phyloP scores from a whole-genome alignment of 2,888 invertebrate genomes.

The Drosophila borealis region DNA sequence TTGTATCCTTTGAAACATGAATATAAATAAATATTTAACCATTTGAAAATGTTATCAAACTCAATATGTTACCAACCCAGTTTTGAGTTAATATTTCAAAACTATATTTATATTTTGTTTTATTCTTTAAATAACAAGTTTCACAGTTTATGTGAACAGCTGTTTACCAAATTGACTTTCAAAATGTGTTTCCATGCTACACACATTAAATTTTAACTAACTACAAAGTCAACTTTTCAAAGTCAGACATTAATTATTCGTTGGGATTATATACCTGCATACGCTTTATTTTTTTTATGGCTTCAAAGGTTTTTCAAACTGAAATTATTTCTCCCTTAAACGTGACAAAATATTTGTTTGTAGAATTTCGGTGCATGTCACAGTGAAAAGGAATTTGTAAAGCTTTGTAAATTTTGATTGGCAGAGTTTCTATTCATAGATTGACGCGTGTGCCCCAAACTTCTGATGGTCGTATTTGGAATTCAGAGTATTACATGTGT shows the following conservation, averaged over 20 bases:
- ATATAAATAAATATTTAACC: too few species aligned
- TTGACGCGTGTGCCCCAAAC: neutral
- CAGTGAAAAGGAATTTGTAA: neutral
- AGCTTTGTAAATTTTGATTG: conserved; percentile 3
- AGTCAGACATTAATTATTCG: neutral
- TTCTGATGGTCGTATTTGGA: conserved; percentile 34
- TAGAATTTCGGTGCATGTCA: neutral
- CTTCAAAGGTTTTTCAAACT: neutral
- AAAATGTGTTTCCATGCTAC: neutral
- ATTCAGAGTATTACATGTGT: conserved; percentile 34
- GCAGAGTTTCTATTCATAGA: neutral
- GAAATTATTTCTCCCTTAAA: neutral
- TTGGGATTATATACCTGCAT: too few species aligned
- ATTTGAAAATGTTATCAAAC: too few species aligned
- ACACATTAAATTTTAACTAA: neutral
- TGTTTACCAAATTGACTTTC: neutral
- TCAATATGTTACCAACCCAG: too few species aligned
- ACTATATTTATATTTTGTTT: neutral
- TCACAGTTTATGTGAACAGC: neutral
- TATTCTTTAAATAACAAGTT: neutral
- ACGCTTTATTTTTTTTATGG: too few species aligned
- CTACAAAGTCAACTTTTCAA: too few species aligned
- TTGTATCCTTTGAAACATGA: too few species aligned
- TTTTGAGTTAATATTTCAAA: too few species aligned
- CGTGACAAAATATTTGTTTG: neutral